phyloP scores from a whole-genome alignment of 1,140 invertebrate genomes.

The Cryptotermes secundus region DNA sequence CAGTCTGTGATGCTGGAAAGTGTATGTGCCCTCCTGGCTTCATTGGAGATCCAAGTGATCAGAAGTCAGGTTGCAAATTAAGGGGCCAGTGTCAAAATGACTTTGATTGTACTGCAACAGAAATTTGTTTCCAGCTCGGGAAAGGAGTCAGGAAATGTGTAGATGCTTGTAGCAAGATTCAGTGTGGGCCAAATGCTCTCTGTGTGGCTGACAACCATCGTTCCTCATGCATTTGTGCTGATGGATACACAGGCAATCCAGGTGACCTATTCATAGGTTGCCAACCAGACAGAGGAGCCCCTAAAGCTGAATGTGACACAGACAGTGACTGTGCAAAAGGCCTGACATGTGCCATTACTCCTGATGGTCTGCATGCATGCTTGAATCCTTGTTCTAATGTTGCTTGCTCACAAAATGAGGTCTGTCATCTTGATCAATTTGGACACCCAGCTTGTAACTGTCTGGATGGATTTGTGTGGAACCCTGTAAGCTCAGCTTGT shows the following conservation, averaged over 20 bases:
- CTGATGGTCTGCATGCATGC: slow-evolving; percentile 69
- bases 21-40: slow-evolving; percentile 79
- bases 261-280: slow-evolving; percentile 74
- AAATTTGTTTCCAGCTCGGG: slow-evolving; percentile 83
- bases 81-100: slow-evolving; percentile 75
- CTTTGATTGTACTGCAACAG: slow-evolving; percentile 72
- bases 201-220: slow-evolving; percentile 80
- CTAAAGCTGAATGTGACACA: slow-evolving; percentile 60
- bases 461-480: slow-evolving; percentile 73
- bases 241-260: slow-evolving; percentile 77
- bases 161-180: slow-evolving; percentile 80
- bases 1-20: slow-evolving; percentile 73
- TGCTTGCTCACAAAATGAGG: slow-evolving; percentile 77
- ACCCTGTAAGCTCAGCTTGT: slow-evolving; percentile 74
- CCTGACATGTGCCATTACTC: slow-evolving; percentile 59
- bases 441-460: slow-evolving; percentile 75
- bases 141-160: slow-evolving; percentile 77
- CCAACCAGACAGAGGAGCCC: slow-evolving; percentile 57
- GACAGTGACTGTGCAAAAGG: slow-evolving; percentile 69
- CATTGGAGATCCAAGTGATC: slow-evolving; percentile 73
- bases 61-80: slow-evolving; percentile 64
- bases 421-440: slow-evolving; percentile 65
- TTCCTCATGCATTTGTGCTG: slow-evolving; percentile 79
- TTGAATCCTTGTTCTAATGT: slow-evolving; percentile 75
- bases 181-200: slow-evolving; percentile 86